phyloP scores from a whole-genome alignment of 2,888 invertebrate species.

The Drosophila niveifrons region DNA sequence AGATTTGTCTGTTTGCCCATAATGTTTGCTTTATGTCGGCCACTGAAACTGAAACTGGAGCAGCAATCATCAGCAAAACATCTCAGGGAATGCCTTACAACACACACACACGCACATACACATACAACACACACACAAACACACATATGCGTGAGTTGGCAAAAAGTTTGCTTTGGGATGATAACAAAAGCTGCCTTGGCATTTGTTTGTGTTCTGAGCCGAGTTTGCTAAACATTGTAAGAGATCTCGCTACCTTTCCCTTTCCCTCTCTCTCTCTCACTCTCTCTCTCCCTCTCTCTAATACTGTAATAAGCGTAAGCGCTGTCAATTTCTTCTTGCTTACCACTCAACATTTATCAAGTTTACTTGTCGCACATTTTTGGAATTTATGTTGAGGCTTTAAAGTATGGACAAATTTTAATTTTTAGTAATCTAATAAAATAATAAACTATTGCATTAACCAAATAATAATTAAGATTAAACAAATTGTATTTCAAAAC shows the following conservation, averaged over 20 bases:
- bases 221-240: constrained; percentile 15
- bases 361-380: too few relatives aligned
- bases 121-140: constrained; percentile 7
- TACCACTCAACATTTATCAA: too few relatives aligned
- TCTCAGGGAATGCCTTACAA: constrained; percentile 23
- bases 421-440: too few relatives aligned
- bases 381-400: too few relatives aligned
- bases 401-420: too few relatives aligned
- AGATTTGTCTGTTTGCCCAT: constrained; percentile 55
- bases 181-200: constrained; percentile 17
- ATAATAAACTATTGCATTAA: too few relatives aligned
- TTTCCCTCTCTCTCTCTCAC: not conserved
- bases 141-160: constrained; percentile 3
- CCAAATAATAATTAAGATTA: too few relatives aligned
- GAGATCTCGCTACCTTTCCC: not conserved
- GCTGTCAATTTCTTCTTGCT: not conserved
- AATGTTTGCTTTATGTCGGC: constrained; percentile 56
- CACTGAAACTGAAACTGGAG: constrained; percentile 55
- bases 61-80: constrained; percentile 45
- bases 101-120: constrained; percentile 6
- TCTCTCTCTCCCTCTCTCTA: not conserved
- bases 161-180: constrained; percentile 19
- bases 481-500: too few relatives aligned
- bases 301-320: not conserved
- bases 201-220: constrained; percentile 2